Evolutionary conservation across 2,888 invertebrate species (phyloP).

Genomic region (Conchocele bisecta): DNA sequence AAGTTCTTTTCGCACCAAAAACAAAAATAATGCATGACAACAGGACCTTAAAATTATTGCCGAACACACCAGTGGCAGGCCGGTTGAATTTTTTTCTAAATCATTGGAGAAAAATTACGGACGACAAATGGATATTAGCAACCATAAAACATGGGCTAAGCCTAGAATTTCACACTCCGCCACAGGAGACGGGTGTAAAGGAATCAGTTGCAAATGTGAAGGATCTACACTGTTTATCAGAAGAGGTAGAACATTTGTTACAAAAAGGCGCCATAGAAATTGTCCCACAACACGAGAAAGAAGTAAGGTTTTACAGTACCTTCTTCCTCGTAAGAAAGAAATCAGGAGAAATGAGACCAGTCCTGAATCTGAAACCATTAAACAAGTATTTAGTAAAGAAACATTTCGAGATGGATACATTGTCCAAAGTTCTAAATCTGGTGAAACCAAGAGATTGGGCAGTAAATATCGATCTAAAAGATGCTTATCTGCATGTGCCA

Average conservation of each 20-base stretch:
- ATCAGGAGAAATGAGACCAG: constrained; percentile 29
- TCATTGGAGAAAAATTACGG: constrained; percentile 33
- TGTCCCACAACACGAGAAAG: background rate
- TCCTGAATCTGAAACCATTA: constrained; percentile 36
- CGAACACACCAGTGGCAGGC: constrained; percentile 43
- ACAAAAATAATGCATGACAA: background rate
- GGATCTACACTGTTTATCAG: constrained; percentile 6
- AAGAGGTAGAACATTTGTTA: constrained; percentile 5
- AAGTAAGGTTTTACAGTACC: too few species aligned
- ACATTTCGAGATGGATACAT: constrained; percentile 47
- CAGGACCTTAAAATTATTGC: background rate
- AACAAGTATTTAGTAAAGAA: constrained; percentile 35
- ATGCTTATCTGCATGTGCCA: constrained; percentile 40
- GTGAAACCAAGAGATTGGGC: constrained; percentile 48
- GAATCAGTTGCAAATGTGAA: constrained; percentile 7
- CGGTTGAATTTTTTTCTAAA: constrained; percentile 26
- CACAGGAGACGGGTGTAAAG: too few species aligned
- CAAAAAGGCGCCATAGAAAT: constrained; percentile 9
- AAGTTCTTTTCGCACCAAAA: constrained; percentile 24
- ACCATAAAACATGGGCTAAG: too few species aligned
- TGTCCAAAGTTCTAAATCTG: constrained; percentile 41
- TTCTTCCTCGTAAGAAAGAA: constrained; percentile 43
- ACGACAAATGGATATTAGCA: constrained; percentile 35
- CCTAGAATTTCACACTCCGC: too few species aligned
- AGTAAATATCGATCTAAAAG: constrained; percentile 28